These are phyloP conservation scores for Megalops cyprinoides DNA, from an alignment of 2,797 vertebrate species.

Conservation along the genomic window DNA sequence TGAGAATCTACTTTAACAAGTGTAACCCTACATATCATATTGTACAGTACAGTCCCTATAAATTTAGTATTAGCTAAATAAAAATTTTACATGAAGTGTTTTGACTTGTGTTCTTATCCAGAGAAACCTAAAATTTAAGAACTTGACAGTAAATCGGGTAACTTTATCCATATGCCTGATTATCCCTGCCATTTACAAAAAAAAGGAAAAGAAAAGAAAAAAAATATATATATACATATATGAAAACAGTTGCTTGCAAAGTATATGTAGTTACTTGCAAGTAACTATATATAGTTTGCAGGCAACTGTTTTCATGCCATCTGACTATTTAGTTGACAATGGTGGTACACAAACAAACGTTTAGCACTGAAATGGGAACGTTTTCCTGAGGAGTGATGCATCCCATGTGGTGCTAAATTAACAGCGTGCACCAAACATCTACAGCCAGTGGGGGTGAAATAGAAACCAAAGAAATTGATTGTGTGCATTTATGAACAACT, in stretches of 20 bases:
- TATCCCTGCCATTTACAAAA: constrained; percentile 7
- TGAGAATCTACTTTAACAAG: no score
- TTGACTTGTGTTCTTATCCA: no score
- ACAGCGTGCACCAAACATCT: neutral
- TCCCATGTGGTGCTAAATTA: neutral
- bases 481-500: constrained; percentile 6
- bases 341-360: constrained; percentile 5
- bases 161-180: neutral
- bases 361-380: neutral
- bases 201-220: no score
- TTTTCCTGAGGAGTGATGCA: neutral
- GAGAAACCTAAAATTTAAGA: no score
- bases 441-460: constrained; percentile 43
- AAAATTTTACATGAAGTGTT: no score
- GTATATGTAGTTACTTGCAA: no score
- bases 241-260: no score
- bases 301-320: neutral
- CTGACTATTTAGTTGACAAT: constrained; percentile 6
- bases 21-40: no score
- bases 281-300: no score
- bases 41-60: no score
- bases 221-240: no score
- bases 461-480: neutral
- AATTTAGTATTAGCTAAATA: no score
- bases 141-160: neutral